Evolutionary conservation across 2,113 vertebrate species (phyloP), one percentile per base, ranked within the genome.

Genomic region (Cheilinus undulatus): DNA sequence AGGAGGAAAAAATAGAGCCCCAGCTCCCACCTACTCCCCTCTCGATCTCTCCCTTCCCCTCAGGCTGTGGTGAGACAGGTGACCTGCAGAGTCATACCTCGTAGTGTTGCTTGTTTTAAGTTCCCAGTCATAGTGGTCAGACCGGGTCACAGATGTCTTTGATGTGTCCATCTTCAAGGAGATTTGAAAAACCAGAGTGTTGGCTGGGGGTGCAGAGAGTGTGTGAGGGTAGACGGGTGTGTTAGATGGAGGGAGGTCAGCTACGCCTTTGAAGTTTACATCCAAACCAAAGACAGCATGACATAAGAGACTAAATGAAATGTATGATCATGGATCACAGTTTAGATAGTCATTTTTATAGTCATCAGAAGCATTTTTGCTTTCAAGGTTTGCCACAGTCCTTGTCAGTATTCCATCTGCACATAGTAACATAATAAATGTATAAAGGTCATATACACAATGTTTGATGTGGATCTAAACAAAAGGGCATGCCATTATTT

Each of bases 131-230:
- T 80, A 30, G 79, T 71, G 89, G 90, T 90, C 70, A 83, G 74
- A 58, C 53, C 53, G 57, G 77, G 84, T 88, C 82, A 89, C 72
- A 74, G 43, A 73, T 61, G 63, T 46, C 89, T 92, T 92, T 93
- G 90, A 93, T 89, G 90, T 90, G 77, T 84, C 87, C 73, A 36
- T 86, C 82, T 89, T 83, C 81, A 86, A 85, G 70, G 67, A 82
- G 59, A 58, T 79, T 77, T 81, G 40, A 83, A 82, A 86, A 89
- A 81, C 52, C 67, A 69, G 43, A 80, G 68, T 71, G 73, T 85
- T 83, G 82, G 85, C 80, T 51, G 54, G 49, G 30, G 66, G 69
- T 53, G 56, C 36, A 62, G 19, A 13, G 64, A 70, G 54, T 40
- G 54, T 61, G 45, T 34, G 60, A 23, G 24, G 26, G 68, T 36